A percentile compares a stretch with the other conserved stretches of the same genome.
These are phyloP conservation scores for Corythoichthys haematopterus DNA, from an alignment of 2,113 vertebrate species.

Conservation along the genomic window DNA sequence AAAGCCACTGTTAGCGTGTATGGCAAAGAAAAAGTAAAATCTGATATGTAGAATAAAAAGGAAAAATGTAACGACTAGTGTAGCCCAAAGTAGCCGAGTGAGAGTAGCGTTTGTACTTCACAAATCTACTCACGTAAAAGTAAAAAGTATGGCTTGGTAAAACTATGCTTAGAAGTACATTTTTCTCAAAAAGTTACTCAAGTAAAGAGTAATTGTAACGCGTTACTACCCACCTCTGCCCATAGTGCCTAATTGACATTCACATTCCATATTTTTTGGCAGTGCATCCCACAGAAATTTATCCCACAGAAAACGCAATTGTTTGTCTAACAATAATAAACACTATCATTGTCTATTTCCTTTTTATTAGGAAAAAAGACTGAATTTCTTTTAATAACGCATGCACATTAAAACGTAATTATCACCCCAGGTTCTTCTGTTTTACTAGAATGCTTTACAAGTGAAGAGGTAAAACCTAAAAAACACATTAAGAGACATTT, in stretches of 20 bases:
- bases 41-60: too few relatives aligned
- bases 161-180: too few relatives aligned
- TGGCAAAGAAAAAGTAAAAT: too few relatives aligned
- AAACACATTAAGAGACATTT: not conserved
- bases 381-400: not conserved
- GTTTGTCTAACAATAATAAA: not conserved
- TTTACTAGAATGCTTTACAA: not conserved
- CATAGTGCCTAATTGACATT: constrained; percentile 21
- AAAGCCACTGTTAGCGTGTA: too few relatives aligned
- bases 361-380: not conserved
- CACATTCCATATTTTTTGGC: not conserved
- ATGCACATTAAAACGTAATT: not conserved
- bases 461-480: not conserved
- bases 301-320: not conserved
- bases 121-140: too few relatives aligned
- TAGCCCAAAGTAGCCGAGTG: not conserved
- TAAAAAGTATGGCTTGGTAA: too few relatives aligned
- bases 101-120: too few relatives aligned
- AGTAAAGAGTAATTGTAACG: too few relatives aligned
- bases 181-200: too few relatives aligned
- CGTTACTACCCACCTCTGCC: too few relatives aligned
- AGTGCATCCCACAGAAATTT: not conserved
- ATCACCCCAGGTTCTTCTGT: not conserved
- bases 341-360: not conserved
- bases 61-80: not conserved